A percentile compares a stretch with the other conserved stretches of the same genome.
Evolutionary conservation across 1,140 invertebrate species (phyloP).

Genomic region (Oreohelix idahoensis): DNA sequence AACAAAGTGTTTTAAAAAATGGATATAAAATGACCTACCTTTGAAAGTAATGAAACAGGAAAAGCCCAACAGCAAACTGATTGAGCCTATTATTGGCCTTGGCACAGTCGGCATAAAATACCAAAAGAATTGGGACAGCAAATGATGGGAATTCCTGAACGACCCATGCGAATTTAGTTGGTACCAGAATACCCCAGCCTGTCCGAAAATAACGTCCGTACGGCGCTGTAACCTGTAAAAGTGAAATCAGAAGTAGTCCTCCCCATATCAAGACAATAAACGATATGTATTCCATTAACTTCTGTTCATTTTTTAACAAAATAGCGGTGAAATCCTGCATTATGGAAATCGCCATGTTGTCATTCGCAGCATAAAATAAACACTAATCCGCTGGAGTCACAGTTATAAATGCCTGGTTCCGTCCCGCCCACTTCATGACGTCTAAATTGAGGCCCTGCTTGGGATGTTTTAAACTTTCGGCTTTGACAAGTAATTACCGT

Average conservation of each 20-base stretch:
- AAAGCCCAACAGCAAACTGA: slow-evolving; percentile 65
- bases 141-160: slow-evolving; percentile 66
- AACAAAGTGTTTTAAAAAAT: too few species aligned
- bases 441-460: neutral
- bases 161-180: slow-evolving; percentile 64
- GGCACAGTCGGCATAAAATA: slow-evolving; percentile 46
- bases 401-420: neutral
- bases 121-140: slow-evolving; percentile 54
- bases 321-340: neutral
- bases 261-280: slow-evolving; percentile 52
- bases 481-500: too few species aligned
- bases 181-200: slow-evolving; percentile 55
- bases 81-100: slow-evolving; percentile 55
- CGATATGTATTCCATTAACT: slow-evolving; percentile 47
- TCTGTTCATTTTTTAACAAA: slow-evolving; percentile 41
- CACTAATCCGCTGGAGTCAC: neutral
- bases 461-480: too few species aligned
- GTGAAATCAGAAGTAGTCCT: slow-evolving; percentile 40
- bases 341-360: slow-evolving; percentile 11
- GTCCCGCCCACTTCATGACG: neutral
- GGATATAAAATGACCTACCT: slow-evolving; percentile 63
- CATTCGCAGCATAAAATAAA: neutral
- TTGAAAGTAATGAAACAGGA: slow-evolving; percentile 74
- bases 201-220: slow-evolving; percentile 62
- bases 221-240: slow-evolving; percentile 53